Percentiles rank a stretch among this genome's conserved stretches.
Conservation (phyloP, 1,140 invertebrate genomes). For the Sitophilus oryzae region DNA sequence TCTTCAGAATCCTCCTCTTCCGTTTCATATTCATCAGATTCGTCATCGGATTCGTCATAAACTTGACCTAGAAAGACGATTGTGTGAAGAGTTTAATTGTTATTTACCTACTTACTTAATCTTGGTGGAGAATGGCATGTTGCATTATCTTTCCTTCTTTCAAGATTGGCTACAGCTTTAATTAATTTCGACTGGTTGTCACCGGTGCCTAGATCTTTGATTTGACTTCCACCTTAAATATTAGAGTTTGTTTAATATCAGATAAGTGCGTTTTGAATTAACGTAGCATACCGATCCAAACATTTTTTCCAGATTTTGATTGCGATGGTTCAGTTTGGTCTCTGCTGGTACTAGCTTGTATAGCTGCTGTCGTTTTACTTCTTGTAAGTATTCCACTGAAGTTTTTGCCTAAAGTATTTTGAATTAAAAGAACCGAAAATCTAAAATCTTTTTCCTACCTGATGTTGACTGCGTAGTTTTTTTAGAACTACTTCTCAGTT, state of each 20-base stretch:
- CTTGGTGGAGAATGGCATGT: constrained; percentile 15
- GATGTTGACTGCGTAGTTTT: constrained; percentile 39
- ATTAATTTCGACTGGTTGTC: constrained; percentile 56
- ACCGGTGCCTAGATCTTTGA: constrained; percentile 48
- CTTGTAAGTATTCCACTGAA: constrained; percentile 43
- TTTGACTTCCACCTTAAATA: constrained; percentile 46
- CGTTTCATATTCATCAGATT: constrained; percentile 49
- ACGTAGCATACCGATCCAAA: constrained; percentile 51
- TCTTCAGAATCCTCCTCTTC: constrained; percentile 51
- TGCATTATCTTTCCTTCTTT: constrained; percentile 41
- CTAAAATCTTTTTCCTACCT: constrained; percentile 8
- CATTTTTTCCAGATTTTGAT: constrained; percentile 48
- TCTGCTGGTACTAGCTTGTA: constrained; percentile 34
- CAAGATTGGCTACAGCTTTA: constrained; percentile 55
- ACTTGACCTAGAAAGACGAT: constrained; percentile 5
- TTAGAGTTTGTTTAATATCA: background rate
- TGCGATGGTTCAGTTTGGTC: constrained; percentile 40
- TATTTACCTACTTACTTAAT: constrained; percentile 15
- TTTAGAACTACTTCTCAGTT: constrained; percentile 67
- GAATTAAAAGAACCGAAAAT: background rate
- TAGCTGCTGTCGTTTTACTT: constrained; percentile 45
- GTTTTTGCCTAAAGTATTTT: constrained; percentile 38
- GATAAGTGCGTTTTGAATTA: too few relatives aligned
- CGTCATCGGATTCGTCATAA: constrained; percentile 45
- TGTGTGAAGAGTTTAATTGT: background rate